These are phyloP conservation scores for Dendrolimus punctatus DNA, from an alignment of 1,140 invertebrate species.

Conservation along the genomic window DNA sequence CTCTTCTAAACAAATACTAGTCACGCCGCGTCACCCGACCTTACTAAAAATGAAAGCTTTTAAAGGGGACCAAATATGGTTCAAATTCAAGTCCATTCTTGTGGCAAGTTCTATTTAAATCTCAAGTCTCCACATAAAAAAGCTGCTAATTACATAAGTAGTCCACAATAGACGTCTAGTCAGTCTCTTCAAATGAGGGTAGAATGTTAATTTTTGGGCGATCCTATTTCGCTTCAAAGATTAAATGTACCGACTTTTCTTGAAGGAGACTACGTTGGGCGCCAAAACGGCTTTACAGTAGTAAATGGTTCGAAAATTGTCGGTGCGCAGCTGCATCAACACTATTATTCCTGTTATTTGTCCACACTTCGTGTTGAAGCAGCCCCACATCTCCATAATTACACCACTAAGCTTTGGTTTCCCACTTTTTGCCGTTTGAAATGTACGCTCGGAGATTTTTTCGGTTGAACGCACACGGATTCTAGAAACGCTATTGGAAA, in stretches of 20 bases:
- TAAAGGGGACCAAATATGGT: slow-evolving; percentile 58
- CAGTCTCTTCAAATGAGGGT: slow-evolving; percentile 31
- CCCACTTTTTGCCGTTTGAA: slow-evolving; percentile 22
- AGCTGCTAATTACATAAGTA: slow-evolving; percentile 50
- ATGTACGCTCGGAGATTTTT: slow-evolving; percentile 15
- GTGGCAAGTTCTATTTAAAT: slow-evolving; percentile 56
- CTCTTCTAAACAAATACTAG: slow-evolving; percentile 15
- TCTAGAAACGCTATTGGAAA: slow-evolving; percentile 27
- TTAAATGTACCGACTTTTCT: too few relatives aligned
- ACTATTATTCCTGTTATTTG: slow-evolving; percentile 47
- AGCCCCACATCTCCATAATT: slow-evolving; percentile 38
- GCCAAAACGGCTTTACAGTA: too few relatives aligned
- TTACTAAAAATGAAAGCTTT: slow-evolving; percentile 61
- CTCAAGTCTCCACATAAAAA: slow-evolving; percentile 36
- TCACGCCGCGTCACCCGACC: slow-evolving; percentile 37
- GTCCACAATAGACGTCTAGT: slow-evolving; percentile 25
- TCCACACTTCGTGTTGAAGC: slow-evolving; percentile 39
- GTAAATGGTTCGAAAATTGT: too few relatives aligned
- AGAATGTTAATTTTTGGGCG: slow-evolving; percentile 37
- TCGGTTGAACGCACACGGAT: slow-evolving; percentile 20
- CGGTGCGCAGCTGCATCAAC: slow-evolving; percentile 43
- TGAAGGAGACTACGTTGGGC: too few relatives aligned
- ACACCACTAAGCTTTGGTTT: slow-evolving; percentile 39
- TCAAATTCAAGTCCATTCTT: slow-evolving; percentile 57
- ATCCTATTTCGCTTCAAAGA: slow-evolving; percentile 25